Evolutionary conservation across 2,888 invertebrate genomes (phyloP).

Genomic region (Stomorhina lunata): DNA sequence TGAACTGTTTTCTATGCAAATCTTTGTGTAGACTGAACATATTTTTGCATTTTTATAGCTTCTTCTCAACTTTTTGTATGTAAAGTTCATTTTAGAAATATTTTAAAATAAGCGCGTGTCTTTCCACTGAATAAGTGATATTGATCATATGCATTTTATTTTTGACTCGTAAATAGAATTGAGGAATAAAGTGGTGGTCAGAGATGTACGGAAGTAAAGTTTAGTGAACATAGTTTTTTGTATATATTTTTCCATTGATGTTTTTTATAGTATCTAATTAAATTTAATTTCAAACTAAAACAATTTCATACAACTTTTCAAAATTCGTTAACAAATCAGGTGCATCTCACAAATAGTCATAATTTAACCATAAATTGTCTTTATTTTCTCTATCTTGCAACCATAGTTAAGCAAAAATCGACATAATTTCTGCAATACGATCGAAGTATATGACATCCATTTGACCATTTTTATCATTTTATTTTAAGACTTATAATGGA

Average conservation of each 20-base stretch:
- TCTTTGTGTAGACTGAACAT: neutral
- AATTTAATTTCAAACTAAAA: neutral
- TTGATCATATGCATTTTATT: conserved; percentile 34
- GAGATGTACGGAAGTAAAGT: neutral
- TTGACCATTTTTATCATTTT: conserved; percentile 46
- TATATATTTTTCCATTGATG: neutral
- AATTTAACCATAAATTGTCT: conserved; percentile 51
- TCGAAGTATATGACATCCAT: too few species aligned
- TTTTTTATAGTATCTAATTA: neutral
- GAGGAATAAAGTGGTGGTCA: neutral
- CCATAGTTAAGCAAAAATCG: neutral
- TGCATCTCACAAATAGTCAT: conserved; percentile 52
- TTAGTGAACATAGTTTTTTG: neutral
- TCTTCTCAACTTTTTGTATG: conserved; percentile 23
- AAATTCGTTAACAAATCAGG: conserved; percentile 58
- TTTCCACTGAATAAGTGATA: conserved; percentile 43
- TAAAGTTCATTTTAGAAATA: neutral
- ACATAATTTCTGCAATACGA: too few species aligned
- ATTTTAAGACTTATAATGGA: conserved; percentile 16
- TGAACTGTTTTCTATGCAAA: conserved; percentile 47
- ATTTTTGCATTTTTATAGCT: neutral
- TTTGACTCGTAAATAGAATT: neutral
- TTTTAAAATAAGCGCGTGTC: conserved; percentile 26
- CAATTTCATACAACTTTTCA: neutral
- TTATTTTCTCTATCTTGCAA: conserved; percentile 24